Evolutionary conservation across 2,888 invertebrate species (phyloP), one percentile per base, ranked within the genome.

Genomic region (Harmothoe impar): DNA sequence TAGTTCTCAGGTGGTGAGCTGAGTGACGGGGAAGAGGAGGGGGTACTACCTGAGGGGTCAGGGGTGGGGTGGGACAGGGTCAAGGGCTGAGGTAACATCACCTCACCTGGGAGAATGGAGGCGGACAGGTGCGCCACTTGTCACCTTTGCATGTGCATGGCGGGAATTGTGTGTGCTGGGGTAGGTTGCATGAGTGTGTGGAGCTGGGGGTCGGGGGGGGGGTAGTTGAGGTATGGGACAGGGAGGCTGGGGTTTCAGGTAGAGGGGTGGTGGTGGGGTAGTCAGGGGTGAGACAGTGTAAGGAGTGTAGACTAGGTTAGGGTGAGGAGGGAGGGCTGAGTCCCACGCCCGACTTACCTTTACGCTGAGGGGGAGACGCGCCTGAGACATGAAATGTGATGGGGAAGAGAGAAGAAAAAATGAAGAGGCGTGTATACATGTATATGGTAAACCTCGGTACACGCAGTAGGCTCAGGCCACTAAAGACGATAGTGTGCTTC

Each of bases 121-220:
- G 86, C 31, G 86, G 62, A 86, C 54, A 86, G 62, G 62, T 81
- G 81, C 20, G 81, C 81, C 43, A 43, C 81, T 81, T 81, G 81
- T 81, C 81, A 81, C 81, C 81, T 43, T 17, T 25, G 35, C 81
- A 7, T n/a, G 23, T 81, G 81, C n/a, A 25, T 81, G 31, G 72
- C 29, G n/a, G 25, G 72, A 43, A 72, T 72, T 72, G 43, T 81
- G 81, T 77, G 77, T 12, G 81, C 35, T 35, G 81, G 43, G 77
- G 31, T 5, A 29, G 72, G 72, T 29, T 7, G 72, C 29, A 25
- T n/a, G 29, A n/a, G 72, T 23, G 43, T 62, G 25, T n/a, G 72
- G 29, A 25, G 72, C 25, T 23, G 15, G 15, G 68, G 17, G n/a
- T 5, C 5, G 68, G n/a, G n/a, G n/a, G 68, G 68, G n/a, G 68